phyloP scores from a whole-genome alignment of 2,113 vertebrate genomes.

The Cyphomyrus discorhynchus region DNA sequence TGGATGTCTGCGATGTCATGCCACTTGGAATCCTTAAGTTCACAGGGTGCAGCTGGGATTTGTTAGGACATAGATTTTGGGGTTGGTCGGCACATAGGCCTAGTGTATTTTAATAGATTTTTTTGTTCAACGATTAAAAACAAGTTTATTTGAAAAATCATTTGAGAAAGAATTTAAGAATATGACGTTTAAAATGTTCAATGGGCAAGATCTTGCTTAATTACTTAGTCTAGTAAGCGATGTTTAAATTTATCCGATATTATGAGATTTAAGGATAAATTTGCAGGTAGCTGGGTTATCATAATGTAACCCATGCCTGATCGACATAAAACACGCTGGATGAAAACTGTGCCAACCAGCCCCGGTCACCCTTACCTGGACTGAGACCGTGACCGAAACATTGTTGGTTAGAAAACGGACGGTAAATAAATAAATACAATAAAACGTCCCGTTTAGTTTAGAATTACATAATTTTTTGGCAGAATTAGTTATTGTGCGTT shows the following conservation, averaged over 20 bases:
- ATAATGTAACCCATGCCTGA: not conserved
- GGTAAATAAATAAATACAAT: not conserved
- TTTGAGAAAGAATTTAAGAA: not conserved
- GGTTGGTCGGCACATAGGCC: not conserved
- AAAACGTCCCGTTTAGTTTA: not conserved
- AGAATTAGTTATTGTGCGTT: not conserved
- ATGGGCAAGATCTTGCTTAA: not conserved
- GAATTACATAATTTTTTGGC: not conserved
- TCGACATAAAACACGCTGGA: not conserved
- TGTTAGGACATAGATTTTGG: not conserved
- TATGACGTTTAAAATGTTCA: not conserved
- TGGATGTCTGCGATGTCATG: not conserved
- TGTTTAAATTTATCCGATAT: not conserved
- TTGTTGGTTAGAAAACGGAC: not conserved
- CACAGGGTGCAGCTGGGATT: not conserved
- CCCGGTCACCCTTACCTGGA: not conserved
- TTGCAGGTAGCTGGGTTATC: not conserved
- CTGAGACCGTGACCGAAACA: not conserved
- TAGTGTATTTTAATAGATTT: not conserved
- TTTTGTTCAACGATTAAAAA: not conserved
- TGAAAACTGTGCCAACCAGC: not conserved
- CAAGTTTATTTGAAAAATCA: not conserved
- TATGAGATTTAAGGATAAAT: not conserved
- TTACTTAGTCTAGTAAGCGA: not conserved
- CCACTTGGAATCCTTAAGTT: not conserved